Evolutionary conservation across 2,888 invertebrate species (phyloP).

Genomic region (Molorchus minor): DNA sequence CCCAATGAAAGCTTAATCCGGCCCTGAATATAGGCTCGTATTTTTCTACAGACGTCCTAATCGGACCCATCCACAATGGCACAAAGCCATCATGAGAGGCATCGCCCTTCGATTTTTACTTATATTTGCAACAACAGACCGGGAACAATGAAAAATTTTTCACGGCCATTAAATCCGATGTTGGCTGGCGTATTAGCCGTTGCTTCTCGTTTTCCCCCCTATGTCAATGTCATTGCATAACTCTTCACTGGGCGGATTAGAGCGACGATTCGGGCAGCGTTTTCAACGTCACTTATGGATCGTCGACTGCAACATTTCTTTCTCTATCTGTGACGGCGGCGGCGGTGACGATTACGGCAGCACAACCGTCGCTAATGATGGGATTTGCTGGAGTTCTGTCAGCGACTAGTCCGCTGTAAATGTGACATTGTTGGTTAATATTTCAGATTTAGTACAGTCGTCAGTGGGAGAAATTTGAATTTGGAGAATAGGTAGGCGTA

Average conservation of each 20-base stretch:
- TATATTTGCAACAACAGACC: slow-evolving; percentile 33
- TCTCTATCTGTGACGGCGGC: too few relatives aligned
- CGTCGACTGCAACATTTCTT: slow-evolving; percentile 11
- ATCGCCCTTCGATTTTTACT: slow-evolving; percentile 34
- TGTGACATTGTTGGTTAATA: not conserved
- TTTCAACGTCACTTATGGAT: slow-evolving; percentile 42
- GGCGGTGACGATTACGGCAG: too few relatives aligned
- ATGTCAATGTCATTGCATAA: slow-evolving; percentile 47
- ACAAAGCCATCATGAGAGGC: too few relatives aligned
- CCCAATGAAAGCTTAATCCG: too few relatives aligned
- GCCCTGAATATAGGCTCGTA: too few relatives aligned
- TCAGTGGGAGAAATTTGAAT: too few relatives aligned
- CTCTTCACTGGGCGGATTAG: slow-evolving; percentile 48
- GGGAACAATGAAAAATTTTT: slow-evolving; percentile 45
- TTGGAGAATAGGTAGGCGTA: too few relatives aligned
- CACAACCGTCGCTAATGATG: slow-evolving; percentile 11
- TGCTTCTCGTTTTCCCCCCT: slow-evolving; percentile 37
- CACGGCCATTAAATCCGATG: slow-evolving; percentile 48
- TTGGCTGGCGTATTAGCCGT: slow-evolving; percentile 41
- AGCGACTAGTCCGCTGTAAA: not conserved
- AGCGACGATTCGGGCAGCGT: slow-evolving; percentile 29
- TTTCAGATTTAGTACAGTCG: too few relatives aligned
- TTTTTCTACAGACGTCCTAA: too few relatives aligned
- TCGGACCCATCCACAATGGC: too few relatives aligned
- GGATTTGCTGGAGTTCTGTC: not conserved